These are phyloP conservation scores for Fukomys damarensis DNA, from an alignment of 2,113 vertebrate species.

Conservation along the genomic window DNA sequence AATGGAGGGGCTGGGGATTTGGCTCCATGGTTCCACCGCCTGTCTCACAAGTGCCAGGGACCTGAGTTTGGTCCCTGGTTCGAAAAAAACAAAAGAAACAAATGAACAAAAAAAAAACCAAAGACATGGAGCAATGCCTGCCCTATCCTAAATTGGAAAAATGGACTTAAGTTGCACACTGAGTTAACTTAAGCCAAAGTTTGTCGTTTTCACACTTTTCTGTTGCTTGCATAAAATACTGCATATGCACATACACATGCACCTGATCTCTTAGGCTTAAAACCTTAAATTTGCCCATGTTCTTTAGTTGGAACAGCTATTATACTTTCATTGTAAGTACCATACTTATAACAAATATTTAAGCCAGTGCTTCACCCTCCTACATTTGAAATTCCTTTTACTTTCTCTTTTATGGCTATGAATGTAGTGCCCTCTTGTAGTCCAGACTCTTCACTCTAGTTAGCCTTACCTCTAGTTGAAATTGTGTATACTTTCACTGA, in stretches of 20 bases:
- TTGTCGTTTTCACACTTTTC: conserved; percentile 10
- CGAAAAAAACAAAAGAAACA: too few relatives aligned
- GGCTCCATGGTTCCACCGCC: too few relatives aligned
- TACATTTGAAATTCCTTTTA: not conserved
- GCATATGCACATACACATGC: not conserved
- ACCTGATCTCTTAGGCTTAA: not conserved
- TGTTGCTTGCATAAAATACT: not conserved
- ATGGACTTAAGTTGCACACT: not conserved
- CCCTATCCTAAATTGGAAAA: not conserved
- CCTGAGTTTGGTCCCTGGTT: too few relatives aligned
- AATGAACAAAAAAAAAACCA: too few relatives aligned
- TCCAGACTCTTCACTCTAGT: not conserved
- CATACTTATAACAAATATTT: not conserved
- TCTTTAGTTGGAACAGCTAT: not conserved
- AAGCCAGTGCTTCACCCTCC: not conserved
- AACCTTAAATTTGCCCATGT: not conserved
- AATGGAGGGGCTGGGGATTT: too few relatives aligned
- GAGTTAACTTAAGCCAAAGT: not conserved
- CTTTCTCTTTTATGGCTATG: not conserved
- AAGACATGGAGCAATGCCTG: not conserved
- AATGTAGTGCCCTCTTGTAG: not conserved
- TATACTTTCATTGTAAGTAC: not conserved
- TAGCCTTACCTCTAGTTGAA: not conserved
- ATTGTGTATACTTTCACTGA: not conserved
- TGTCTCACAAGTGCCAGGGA: too few relatives aligned